phyloP scores from a whole-genome alignment of 37 sponge, comb jelly and placozoan genomes.

The Axinella damicornis region DNA sequence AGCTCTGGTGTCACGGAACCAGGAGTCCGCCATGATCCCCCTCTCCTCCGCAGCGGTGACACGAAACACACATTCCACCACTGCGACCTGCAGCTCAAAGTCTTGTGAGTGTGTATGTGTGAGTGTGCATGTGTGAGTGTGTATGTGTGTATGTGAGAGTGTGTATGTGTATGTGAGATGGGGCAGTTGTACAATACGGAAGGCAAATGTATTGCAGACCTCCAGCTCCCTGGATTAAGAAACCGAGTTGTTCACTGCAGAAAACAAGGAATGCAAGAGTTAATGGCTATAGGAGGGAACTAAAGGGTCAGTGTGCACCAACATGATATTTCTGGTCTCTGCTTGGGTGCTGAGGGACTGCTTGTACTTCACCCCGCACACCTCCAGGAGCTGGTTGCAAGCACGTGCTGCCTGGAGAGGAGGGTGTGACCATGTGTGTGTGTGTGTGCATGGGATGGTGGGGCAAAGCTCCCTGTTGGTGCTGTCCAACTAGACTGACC shows the following conservation, averaged over 20 bases:
- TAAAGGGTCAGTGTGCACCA: neutral
- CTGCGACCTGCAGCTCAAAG: constrained; percentile 47
- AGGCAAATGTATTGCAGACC: neutral
- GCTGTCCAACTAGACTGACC: constrained; percentile 30
- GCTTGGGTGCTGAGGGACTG: neutral
- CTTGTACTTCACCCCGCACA: constrained; percentile 6
- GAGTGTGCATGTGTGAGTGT: too few relatives aligned
- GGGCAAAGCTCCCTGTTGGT: too few relatives aligned
- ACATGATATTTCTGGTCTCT: constrained; percentile 22
- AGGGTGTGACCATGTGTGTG: neutral
- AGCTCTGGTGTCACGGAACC: neutral
- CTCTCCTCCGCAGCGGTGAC: constrained; percentile 24
- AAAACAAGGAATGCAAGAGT: neutral
- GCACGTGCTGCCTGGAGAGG: constrained; percentile 26
- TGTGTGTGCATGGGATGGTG: neutral
- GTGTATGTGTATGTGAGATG: too few relatives aligned
- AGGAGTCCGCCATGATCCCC: neutral
- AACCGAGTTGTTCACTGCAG: constrained; percentile 9
- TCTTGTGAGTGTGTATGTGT: neutral
- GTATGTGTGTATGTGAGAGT: too few relatives aligned
- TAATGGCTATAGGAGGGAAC: neutral
- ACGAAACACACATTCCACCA: constrained; percentile 51
- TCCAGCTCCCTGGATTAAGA: constrained; percentile 21
- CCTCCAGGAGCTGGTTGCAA: constrained; percentile 28
- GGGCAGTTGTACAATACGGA: too few relatives aligned